Percentiles rank a stretch among this genome's conserved stretches.
Evolutionary conservation across 2,888 invertebrate species (phyloP).

Genomic region (Tetanocera ferruginea): DNA sequence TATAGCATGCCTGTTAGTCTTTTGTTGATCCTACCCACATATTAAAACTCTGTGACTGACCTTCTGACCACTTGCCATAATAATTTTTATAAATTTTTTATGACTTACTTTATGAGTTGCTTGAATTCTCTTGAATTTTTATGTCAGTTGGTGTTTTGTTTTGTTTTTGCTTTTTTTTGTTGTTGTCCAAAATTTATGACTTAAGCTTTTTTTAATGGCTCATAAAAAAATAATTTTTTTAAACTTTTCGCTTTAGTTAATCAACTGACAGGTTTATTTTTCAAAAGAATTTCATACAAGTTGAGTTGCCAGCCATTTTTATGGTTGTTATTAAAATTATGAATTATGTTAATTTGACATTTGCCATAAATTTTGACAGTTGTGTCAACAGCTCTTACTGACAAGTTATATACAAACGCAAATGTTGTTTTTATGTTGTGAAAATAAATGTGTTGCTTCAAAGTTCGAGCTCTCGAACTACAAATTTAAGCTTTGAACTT

Average conservation of each 20-base stretch:
- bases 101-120: background rate
- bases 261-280: background rate
- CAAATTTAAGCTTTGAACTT: too few species aligned
- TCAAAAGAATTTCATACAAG: background rate
- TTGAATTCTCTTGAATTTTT: too few species aligned
- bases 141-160: too few species aligned
- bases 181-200: background rate
- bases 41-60: background rate
- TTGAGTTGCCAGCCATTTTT: too few species aligned
- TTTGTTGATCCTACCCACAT: background rate
- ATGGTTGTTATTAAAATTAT: background rate
- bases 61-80: slow-evolving; percentile 21
- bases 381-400: background rate
- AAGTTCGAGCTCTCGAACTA: too few species aligned
- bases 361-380: background rate
- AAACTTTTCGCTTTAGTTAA: background rate
- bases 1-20: too few species aligned
- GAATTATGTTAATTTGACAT: background rate
- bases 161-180: background rate
- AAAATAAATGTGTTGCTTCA: too few species aligned
- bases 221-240: slow-evolving; percentile 2
- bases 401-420: too few species aligned
- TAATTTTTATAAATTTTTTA: slow-evolving; percentile 18
- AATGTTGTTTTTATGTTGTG: too few species aligned
- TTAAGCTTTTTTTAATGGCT: background rate